These are phyloP conservation scores for Montifringilla adamsi DNA, from an alignment of 2,113 vertebrate species.

Conservation along the genomic window DNA sequence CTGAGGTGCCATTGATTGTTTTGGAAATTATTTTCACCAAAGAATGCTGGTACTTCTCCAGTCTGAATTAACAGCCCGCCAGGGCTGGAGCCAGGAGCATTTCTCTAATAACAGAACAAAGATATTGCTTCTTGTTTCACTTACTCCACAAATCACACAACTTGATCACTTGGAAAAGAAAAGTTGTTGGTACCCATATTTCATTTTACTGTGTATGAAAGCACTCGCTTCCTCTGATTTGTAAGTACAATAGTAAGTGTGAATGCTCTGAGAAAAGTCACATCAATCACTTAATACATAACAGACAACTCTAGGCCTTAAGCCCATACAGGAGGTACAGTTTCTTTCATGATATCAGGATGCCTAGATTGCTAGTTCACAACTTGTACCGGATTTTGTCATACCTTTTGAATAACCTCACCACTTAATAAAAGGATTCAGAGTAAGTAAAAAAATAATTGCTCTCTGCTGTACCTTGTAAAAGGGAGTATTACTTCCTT, in stretches of 20 bases:
- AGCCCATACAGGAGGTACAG: background rate
- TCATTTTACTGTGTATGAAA: background rate
- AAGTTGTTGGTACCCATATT: background rate
- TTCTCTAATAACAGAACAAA: background rate
- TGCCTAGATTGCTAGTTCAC: background rate
- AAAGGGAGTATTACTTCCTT: background rate
- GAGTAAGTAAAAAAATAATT: background rate
- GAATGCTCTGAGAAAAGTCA: background rate
- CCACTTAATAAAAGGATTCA: slow-evolving; percentile 23
- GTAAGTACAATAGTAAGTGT: background rate
- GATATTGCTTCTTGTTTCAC: slow-evolving; percentile 26
- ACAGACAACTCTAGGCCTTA: background rate
- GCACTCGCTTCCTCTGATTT: background rate
- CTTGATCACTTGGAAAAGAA: background rate
- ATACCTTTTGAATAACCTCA: background rate
- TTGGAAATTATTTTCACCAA: slow-evolving; percentile 43
- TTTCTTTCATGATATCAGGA: background rate
- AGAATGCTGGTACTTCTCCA: slow-evolving; percentile 9
- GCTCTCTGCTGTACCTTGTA: background rate
- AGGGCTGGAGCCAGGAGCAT: background rate
- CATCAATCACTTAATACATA: background rate
- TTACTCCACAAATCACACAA: background rate
- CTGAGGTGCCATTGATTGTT: slow-evolving; percentile 22
- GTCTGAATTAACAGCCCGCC: background rate
- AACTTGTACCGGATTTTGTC: background rate